Evolutionary conservation across 35 echinoderm and acorn worm genomes (phyloP).

Genomic region (Ophioderma brevispina): DNA sequence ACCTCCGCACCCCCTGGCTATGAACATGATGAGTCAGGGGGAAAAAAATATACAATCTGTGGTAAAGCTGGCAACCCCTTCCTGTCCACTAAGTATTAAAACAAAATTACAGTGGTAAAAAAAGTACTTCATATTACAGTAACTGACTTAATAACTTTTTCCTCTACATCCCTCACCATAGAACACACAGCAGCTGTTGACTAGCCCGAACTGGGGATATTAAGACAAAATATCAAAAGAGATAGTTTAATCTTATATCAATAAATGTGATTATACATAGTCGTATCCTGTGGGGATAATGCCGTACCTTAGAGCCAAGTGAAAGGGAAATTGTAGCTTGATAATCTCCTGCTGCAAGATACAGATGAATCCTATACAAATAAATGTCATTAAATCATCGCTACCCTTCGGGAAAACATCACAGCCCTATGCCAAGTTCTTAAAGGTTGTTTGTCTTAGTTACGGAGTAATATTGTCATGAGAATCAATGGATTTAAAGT

Average conservation of each 20-base stretch:
- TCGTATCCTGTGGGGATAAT: neutral
- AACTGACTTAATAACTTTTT: no score
- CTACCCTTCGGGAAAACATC: neutral
- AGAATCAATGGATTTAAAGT: no score
- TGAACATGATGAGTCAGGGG: no score
- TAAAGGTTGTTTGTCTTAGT: neutral
- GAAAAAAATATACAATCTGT: no score
- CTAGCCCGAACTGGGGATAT: no score
- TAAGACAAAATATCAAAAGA: neutral
- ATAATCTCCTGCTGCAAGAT: neutral
- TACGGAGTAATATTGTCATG: neutral
- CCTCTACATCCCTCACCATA: no score
- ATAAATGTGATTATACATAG: neutral
- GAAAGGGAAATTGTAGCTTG: neutral
- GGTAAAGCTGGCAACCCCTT: no score
- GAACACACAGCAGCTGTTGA: no score
- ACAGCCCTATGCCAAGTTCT: neutral
- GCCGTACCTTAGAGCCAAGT: neutral
- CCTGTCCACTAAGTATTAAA: no score
- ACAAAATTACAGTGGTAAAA: no score
- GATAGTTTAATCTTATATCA: neutral
- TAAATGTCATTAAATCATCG: neutral
- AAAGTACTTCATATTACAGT: no score
- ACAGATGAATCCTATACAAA: neutral
- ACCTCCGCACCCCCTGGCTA: no score